These are phyloP conservation scores for Catharus bicknelli DNA, from an alignment of 2,113 vertebrate species.

Conservation along the genomic window DNA sequence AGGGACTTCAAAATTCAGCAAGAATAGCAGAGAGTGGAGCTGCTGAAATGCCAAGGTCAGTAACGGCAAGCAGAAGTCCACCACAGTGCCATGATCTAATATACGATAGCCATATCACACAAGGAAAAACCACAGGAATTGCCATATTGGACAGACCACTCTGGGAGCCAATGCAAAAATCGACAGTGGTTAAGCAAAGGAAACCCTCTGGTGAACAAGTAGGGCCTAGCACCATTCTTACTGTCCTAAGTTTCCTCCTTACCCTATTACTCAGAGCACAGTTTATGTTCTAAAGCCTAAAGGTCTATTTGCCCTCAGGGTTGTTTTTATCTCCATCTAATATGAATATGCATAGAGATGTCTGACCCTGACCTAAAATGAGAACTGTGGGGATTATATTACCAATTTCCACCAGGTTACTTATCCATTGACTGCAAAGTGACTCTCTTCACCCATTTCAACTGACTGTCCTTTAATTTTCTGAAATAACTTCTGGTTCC, in stretches of 20 bases:
- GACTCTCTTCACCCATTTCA: neutral
- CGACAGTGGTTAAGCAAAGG: neutral
- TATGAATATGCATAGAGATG: neutral
- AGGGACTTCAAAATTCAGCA: constrained; percentile 17
- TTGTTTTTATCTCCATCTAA: neutral
- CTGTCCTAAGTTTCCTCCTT: neutral
- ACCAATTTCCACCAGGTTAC: neutral
- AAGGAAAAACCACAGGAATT: neutral
- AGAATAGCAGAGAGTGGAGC: neutral
- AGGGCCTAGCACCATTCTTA: neutral
- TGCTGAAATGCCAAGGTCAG: neutral
- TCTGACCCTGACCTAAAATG: constrained; percentile 1
- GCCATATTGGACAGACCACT: neutral
- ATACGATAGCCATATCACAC: neutral
- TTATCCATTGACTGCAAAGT: neutral
- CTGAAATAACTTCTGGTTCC: neutral
- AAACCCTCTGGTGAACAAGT: neutral
- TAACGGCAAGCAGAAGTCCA: neutral
- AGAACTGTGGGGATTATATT: neutral
- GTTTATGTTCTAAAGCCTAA: neutral
- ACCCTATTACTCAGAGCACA: neutral
- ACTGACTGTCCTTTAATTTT: neutral
- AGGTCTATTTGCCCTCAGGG: neutral
- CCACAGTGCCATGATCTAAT: neutral
- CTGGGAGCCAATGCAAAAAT: neutral